Evolutionary conservation across 2,888 invertebrate species (phyloP), one percentile per base, ranked within the genome.

Genomic region (Achlya flavicornis): DNA sequence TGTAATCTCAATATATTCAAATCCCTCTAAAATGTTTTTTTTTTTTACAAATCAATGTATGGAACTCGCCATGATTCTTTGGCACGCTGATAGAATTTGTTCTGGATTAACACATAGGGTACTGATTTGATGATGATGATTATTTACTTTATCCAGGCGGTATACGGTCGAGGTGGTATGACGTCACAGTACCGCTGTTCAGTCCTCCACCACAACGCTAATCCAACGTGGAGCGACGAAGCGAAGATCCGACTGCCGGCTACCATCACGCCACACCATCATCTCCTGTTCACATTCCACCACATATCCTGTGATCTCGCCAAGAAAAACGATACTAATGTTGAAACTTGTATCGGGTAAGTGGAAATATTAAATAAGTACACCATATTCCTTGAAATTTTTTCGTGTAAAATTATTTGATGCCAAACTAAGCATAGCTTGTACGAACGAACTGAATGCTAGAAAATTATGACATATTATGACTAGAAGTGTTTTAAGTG

Each of bases 241-340:
- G 96, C 98, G 59, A 99, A 99, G 94, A 94, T 99, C 66, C 95
- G 96, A 33, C 93, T 99, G 46, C 99, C 99, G 0, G 95, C 97
- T 19, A 96, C 97, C 69, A 92, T 99, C 62, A 96, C 97, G 57
- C 90, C 96, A 0, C 96, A 96, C 62, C 99, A 99, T 88, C 99
- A 99, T 86, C 90, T 99, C 64, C 94, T 99, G 63, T 99, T 99
- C 92, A 97, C 98, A 4, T 99, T 99, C 92, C 97, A 97, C 83
- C 99, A 99, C 87, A 97, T 99, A 68, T 98, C 98, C 67, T 99
- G 99, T 85, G 97, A 98, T 90, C 95, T 97, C 71, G 95, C 97
- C 62, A 97, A 97, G 87, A 97, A 97, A 81, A 95, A 96, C 63
- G 97, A 97, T 72, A 95, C 96, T 43, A 96, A 96, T 66, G 95